Percentiles rank a stretch among this genome's conserved stretches.
Evolutionary conservation across 2,888 invertebrate genomes (phyloP).

Genomic region (Deilephila porcellus): DNA sequence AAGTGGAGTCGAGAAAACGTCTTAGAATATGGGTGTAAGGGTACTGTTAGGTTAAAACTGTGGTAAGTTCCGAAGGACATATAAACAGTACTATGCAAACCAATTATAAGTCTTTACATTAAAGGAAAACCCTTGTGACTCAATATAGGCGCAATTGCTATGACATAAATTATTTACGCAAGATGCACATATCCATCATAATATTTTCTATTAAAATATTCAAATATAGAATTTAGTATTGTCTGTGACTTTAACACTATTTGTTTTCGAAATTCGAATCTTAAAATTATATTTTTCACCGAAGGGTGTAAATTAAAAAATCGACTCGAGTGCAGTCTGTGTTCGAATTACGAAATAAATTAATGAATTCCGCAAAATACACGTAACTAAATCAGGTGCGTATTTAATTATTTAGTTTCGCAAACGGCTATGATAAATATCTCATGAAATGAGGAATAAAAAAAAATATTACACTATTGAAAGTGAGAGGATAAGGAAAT

Average conservation of each 20-base stretch:
- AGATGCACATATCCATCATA: background rate
- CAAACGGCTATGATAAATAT: slow-evolving; percentile 1
- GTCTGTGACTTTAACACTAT: no score
- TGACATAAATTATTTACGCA: background rate
- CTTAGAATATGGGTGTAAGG: no score
- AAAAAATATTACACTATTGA: slow-evolving; percentile 3
- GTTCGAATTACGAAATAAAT: slow-evolving; percentile 6
- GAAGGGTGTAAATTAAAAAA: no score
- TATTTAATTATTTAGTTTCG: slow-evolving; percentile 14
- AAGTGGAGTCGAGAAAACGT: no score
- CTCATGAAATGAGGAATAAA: slow-evolving; percentile 3
- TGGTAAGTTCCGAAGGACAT: background rate
- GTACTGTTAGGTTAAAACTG: background rate
- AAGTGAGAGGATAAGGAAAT: slow-evolving; percentile 19
- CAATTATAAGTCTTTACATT: background rate
- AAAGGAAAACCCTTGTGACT: slow-evolving; percentile 8
- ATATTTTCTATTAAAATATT: no score
- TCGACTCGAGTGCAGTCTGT: background rate
- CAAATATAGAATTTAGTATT: no score
- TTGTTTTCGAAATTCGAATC: no score
- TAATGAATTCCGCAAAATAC: background rate
- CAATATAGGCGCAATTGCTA: background rate
- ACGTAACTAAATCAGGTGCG: background rate
- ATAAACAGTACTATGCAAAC: background rate
- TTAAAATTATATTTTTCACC: no score